phyloP scores from a whole-genome alignment of 2,113 vertebrate species.

The Zosterops pallidus region DNA sequence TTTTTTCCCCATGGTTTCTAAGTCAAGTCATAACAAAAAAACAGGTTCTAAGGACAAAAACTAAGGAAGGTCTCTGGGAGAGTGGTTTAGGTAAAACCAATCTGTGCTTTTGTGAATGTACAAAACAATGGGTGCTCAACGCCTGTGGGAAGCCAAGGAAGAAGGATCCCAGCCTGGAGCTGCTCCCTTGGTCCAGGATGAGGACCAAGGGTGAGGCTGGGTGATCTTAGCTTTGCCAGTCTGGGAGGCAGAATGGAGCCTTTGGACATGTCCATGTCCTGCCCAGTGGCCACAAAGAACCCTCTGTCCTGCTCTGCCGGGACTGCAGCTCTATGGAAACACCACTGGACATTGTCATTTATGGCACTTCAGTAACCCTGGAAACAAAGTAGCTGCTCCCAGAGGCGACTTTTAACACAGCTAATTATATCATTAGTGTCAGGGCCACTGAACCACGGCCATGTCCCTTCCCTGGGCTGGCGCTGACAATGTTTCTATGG shows the following conservation, averaged over 20 bases:
- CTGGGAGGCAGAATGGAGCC: not conserved
- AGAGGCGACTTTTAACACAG: slow-evolving; percentile 54
- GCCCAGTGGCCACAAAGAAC: not conserved
- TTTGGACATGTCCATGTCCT: not conserved
- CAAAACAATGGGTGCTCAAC: not conserved
- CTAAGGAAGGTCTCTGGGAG: not conserved
- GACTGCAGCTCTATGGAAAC: not conserved
- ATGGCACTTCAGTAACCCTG: slow-evolving; percentile 49
- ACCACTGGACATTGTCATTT: not conserved
- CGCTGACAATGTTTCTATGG: not conserved
- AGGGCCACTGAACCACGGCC: not conserved
- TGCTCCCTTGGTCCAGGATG: not conserved
- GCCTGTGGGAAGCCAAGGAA: not conserved
- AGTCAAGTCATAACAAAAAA: not conserved
- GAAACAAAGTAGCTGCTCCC: slow-evolving; percentile 60
- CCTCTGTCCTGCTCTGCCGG: not conserved
- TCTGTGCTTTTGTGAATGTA: not conserved
- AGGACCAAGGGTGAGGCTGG: too few relatives aligned
- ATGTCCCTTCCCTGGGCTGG: not conserved
- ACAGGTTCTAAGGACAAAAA: not conserved
- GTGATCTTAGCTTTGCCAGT: fast-evolving
- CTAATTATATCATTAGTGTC: slow-evolving; percentile 66
- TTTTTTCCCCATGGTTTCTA: not conserved
- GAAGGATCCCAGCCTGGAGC: not conserved
- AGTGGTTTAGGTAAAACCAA: not conserved